A percentile compares a stretch with the other conserved stretches of the same genome.
Conservation (phyloP, 2,113 vertebrate genomes). For the Aramus guarauna region DNA sequence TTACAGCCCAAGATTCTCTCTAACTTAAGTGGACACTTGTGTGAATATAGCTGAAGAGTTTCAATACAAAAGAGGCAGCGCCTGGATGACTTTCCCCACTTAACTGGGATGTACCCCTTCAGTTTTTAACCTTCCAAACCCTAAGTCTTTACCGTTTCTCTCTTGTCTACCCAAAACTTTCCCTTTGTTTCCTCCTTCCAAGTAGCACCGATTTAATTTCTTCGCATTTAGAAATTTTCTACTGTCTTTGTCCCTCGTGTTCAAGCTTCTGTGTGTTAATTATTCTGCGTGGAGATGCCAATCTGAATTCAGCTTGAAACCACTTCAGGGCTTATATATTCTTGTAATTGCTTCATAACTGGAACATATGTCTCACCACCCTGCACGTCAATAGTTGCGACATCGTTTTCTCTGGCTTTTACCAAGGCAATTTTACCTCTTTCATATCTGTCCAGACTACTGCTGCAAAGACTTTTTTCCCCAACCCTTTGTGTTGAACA, state of each 20-base stretch:
- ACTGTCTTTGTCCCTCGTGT: background rate
- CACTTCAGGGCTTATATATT: conserved; percentile 58
- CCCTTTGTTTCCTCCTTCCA: background rate
- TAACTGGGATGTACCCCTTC: background rate
- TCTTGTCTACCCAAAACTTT: background rate
- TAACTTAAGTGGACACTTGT: background rate
- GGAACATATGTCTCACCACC: conserved; percentile 54
- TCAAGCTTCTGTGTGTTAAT: background rate
- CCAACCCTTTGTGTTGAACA: background rate
- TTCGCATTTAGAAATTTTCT: background rate
- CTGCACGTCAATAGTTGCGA: conserved; percentile 46
- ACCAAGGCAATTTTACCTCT: conserved; percentile 16
- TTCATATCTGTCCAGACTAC: conserved; percentile 27
- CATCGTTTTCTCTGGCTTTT: conserved; percentile 43
- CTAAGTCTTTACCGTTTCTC: background rate
- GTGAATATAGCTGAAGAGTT: background rate
- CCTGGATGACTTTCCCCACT: background rate
- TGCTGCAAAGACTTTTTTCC: background rate
- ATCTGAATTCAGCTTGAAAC: conserved; percentile 21
- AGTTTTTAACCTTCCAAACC: background rate
- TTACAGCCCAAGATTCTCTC: background rate
- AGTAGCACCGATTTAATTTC: background rate
- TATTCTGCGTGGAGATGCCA: background rate
- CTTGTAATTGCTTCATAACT: conserved; percentile 49
- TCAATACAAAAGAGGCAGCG: background rate